These are phyloP conservation scores for western clawed frog (Xenopus tropicalis) DNA, from an alignment of 2,113 vertebrate species.

Conservation along the genomic window DNA sequence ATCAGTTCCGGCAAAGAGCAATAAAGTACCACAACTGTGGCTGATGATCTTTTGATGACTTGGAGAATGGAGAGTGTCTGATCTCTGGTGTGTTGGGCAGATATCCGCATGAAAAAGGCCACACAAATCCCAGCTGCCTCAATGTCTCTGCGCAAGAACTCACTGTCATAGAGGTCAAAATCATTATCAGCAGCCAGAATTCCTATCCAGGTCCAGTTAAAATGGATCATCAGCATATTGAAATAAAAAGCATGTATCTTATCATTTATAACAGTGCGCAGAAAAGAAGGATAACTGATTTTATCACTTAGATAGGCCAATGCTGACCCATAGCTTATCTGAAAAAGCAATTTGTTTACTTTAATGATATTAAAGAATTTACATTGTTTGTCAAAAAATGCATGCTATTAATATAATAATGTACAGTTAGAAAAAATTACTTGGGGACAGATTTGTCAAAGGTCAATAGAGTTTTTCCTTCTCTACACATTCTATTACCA, in stretches of 20 bases:
- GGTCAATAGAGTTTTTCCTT: too few relatives aligned
- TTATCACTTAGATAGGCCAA: constrained; percentile 8
- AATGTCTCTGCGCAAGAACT: neutral
- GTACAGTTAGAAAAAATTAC: too few relatives aligned
- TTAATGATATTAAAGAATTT: too few relatives aligned
- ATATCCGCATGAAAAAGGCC: neutral
- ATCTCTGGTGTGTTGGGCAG: constrained; percentile 1
- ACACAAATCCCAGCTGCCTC: neutral
- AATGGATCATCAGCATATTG: neutral
- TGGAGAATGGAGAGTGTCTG: neutral
- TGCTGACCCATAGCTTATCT: neutral
- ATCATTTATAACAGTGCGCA: constrained; percentile 13
- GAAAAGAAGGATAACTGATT: constrained; percentile 7
- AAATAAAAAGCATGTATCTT: neutral
- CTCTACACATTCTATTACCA: too few relatives aligned
- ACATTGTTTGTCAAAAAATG: too few relatives aligned
- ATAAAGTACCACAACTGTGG: constrained; percentile 4
- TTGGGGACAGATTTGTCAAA: too few relatives aligned
- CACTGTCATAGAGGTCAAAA: constrained; percentile 3
- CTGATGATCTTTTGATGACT: neutral
- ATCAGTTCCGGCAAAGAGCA: neutral
- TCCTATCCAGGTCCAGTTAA: constrained; percentile 9
- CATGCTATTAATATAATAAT: too few relatives aligned
- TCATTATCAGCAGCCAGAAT: constrained; percentile 6
- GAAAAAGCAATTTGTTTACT: neutral